These are phyloP conservation scores for Lacerta bilineata DNA, from an alignment of 2,797 vertebrate species.

Conservation along the genomic window DNA sequence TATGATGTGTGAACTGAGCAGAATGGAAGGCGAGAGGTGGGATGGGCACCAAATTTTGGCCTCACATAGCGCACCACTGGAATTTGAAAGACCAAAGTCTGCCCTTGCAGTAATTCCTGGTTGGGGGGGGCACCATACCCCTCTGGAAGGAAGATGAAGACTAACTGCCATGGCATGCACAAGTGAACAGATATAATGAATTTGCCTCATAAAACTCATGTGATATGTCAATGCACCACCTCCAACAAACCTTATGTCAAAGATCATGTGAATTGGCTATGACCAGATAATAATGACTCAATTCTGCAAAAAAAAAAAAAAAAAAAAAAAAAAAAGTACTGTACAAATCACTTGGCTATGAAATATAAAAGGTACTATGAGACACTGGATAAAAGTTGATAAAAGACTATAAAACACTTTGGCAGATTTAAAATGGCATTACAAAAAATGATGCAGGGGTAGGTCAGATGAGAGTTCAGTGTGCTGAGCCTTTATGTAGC, in stretches of 20 bases:
- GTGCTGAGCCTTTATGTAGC: no score
- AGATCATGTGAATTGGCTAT: background rate
- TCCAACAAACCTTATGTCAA: background rate
- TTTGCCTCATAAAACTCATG: background rate
- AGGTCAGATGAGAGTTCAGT: no score
- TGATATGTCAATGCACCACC: background rate
- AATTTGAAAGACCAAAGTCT: no score
- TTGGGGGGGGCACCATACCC: background rate
- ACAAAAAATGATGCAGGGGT: no score
- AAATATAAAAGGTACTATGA: background rate
- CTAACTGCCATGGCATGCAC: no score
- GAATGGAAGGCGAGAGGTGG: no score
- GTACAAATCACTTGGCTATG: background rate
- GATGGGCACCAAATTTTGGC: no score
- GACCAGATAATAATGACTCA: background rate
- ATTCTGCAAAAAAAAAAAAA: background rate
- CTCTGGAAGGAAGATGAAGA: slow-evolving; percentile 6
- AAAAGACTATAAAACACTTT: no score
- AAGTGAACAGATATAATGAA: background rate
- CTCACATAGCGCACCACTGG: no score
- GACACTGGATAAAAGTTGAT: background rate
- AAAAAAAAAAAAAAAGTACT: background rate
- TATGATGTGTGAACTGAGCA: no score
- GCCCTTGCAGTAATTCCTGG: slow-evolving; percentile 14
- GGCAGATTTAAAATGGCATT: no score